A percentile compares a stretch with the other conserved stretches of the same genome.
Evolutionary conservation across 2,888 invertebrate species (phyloP).

Genomic region (Piscicola geometra): DNA sequence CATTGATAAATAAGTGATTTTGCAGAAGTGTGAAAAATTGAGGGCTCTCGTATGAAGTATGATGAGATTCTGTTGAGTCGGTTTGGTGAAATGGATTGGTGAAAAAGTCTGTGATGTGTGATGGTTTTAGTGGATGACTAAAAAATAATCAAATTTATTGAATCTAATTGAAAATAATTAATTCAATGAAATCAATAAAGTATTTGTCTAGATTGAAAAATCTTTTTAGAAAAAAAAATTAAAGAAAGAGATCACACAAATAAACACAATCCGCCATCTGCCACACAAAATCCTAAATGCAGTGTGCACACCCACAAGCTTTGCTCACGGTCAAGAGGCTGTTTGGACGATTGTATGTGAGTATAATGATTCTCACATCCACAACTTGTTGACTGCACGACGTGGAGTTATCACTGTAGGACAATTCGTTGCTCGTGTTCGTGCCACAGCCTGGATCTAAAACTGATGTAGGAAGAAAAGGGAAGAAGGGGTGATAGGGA

Average conservation of each 20-base stretch:
- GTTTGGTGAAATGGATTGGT: too few species aligned
- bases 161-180: not conserved
- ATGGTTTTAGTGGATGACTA: too few species aligned
- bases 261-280: too few species aligned
- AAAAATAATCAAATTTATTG: slow-evolving; percentile 1
- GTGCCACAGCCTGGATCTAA: not conserved
- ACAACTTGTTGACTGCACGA: slow-evolving; percentile 29
- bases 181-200: not conserved
- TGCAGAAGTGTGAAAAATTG: too few species aligned
- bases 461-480: too few species aligned
- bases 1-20: too few species aligned
- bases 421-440: not conserved
- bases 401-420: not conserved
- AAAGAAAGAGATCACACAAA: too few species aligned
- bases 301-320: not conserved
- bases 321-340: slow-evolving; percentile 12
- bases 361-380: slow-evolving; percentile 42
- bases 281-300: not conserved
- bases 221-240: too few species aligned
- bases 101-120: too few species aligned
- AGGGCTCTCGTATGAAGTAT: not conserved
- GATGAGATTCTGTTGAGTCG: too few species aligned
- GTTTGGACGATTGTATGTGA: slow-evolving; percentile 38
- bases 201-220: too few species aligned
- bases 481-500: too few species aligned